Evolutionary conservation across 30 jellyfish, hydroid and myxozoan genomes (phyloP), one percentile per base, ranked within the genome.

Genomic region (Aurelia sp.): DNA sequence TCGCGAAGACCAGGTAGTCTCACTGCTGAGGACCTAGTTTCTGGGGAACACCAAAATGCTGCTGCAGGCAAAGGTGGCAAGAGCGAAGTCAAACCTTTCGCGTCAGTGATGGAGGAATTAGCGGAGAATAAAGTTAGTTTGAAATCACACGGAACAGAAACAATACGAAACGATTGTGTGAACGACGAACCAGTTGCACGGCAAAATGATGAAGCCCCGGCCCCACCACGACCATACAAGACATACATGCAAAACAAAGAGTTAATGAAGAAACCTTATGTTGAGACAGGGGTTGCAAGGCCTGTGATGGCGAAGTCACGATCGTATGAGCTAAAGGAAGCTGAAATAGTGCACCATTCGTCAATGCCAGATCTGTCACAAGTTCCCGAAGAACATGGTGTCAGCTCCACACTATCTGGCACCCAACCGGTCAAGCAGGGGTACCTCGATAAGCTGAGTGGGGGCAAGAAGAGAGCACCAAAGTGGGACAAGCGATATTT

Each of bases 401-500:
- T 71, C 20, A 23, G 87, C 13, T 44, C 86, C 9, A 41, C 66
- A 3, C 13, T 71, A 1, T 51, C 86, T 67, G 75, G 87, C 10
- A 40, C 35, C 3, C 87, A 48, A 52, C 97, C 97, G 5, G 57
- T 70, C 40, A 93, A 93, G 80, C 79, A 78, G 13, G 98, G 98
- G 0, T 88, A 51, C 48, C 76, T 93, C 30, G 96, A 81, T 20
- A 93, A 93, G 84, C 90, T 93, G 18, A 82, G 97, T 74, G 98
- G 98, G 12, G 96, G 97, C 31, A 93, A 93, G 87, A 87, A 87
- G 55, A 82, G 97, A 33, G 84, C 90, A 6, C 94, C 74, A 23
- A 93, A 93, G 66, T 93, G 97, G 97, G 98, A 93, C 82, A 79
- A 66, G 16, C 92, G 97, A 15, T 83, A 78, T 74, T 93, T 93